Percentiles rank a stretch among this genome's conserved stretches.
These are phyloP conservation scores for Macrophya annulata DNA, from an alignment of 2,888 invertebrate species.

Conservation along the genomic window DNA sequence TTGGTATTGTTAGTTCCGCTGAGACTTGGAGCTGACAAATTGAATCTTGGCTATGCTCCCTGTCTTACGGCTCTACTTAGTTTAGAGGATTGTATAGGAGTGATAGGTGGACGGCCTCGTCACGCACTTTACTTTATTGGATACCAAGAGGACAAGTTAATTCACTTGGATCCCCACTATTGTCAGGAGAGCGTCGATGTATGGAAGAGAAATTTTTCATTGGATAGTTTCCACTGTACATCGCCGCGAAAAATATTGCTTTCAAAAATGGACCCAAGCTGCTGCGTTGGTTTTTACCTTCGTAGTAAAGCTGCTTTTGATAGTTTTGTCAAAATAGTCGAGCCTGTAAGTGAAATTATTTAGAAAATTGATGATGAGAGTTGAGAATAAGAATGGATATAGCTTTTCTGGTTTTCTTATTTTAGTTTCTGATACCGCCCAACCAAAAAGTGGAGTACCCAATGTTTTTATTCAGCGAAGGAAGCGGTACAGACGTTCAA, in stretches of 20 bases:
- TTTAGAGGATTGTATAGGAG: constrained; percentile 92
- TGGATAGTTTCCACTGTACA: constrained; percentile 91
- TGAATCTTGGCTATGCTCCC: constrained; percentile 92
- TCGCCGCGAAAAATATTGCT: constrained; percentile 93
- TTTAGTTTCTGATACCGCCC: constrained; percentile 81
- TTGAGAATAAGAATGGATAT: neutral
- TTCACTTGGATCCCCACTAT: constrained; percentile 96
- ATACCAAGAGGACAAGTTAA: constrained; percentile 95
- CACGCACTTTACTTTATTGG: constrained; percentile 97
- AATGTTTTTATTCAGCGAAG: constrained; percentile 90
- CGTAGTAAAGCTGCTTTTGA: constrained; percentile 89
- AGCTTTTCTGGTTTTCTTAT: constrained; percentile 57
- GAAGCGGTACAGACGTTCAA: constrained; percentile 83
- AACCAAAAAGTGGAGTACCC: constrained; percentile 87
- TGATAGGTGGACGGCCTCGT: constrained; percentile 95
- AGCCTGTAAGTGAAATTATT: constrained; percentile 80
- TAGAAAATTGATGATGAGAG: neutral
- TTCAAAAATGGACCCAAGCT: constrained; percentile 95
- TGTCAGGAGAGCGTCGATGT: constrained; percentile 96
- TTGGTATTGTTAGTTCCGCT: constrained; percentile 92
- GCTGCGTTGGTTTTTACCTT: constrained; percentile 95
- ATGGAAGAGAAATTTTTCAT: constrained; percentile 88
- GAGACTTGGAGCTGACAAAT: constrained; percentile 91
- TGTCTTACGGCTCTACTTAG: constrained; percentile 91
- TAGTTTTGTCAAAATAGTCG: constrained; percentile 87